Percentiles rank a stretch among this genome's conserved stretches.
phyloP scores from a whole-genome alignment of 2,113 vertebrate genomes.

The Brachypteracias leptosomus region DNA sequence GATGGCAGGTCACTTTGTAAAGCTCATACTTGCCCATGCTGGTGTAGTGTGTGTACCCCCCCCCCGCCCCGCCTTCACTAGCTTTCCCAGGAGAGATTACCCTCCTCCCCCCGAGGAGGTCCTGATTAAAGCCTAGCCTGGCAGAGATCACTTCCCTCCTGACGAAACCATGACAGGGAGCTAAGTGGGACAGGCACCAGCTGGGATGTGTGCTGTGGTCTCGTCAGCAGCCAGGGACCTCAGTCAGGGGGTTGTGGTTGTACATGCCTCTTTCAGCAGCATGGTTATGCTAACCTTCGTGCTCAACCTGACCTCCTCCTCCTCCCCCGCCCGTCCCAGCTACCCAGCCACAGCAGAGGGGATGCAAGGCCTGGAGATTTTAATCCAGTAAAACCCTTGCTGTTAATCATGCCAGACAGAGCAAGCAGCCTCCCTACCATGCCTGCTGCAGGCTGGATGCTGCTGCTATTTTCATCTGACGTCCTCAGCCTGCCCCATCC shows the following conservation, averaged over 20 bases:
- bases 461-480: conserved; percentile 55
- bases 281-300: not conserved
- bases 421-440: not conserved
- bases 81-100: conserved; percentile 4
- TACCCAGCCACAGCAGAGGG: not conserved
- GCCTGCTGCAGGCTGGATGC: not conserved
- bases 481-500: not conserved
- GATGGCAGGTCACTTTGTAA: not conserved
- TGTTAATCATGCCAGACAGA: conserved; percentile 26
- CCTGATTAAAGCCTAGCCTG: not conserved
- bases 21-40: fast-evolving
- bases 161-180: not conserved
- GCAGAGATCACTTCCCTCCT: not conserved
- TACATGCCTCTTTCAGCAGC: not conserved
- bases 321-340: not conserved
- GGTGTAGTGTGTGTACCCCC: not conserved
- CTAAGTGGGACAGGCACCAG: not conserved
- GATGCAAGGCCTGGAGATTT: not conserved
- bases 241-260: not conserved
- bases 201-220: not conserved
- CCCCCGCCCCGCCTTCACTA: not conserved
- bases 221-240: not conserved
- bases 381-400: conserved; percentile 63
- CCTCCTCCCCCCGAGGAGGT: not conserved
- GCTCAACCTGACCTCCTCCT: not conserved